phyloP scores from a whole-genome alignment of 2,797 vertebrate species.

The Gallinago stenura region DNA sequence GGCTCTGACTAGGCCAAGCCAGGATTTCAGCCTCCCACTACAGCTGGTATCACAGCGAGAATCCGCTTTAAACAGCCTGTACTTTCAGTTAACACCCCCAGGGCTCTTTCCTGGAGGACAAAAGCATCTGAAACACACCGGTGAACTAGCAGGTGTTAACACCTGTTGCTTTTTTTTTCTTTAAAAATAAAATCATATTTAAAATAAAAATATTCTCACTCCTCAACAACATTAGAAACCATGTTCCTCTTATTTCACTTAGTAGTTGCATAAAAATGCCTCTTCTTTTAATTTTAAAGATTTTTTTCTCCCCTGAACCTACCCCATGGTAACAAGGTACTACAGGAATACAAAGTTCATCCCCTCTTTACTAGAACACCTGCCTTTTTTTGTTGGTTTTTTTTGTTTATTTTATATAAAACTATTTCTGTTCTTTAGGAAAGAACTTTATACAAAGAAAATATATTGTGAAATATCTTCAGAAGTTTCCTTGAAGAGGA shows the following conservation, averaged over 20 bases:
- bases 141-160: slow-evolving; percentile 54
- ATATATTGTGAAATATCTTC: slow-evolving; percentile 85
- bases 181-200: slow-evolving; percentile 83
- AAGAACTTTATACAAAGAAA: slow-evolving; percentile 88
- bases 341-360: slow-evolving; percentile 80
- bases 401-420: slow-evolving; percentile 82
- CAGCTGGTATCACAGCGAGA: background rate
- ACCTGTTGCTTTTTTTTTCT: slow-evolving; percentile 31
- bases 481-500: slow-evolving; percentile 77
- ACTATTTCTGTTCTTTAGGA: slow-evolving; percentile 86
- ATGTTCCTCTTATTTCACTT: slow-evolving; percentile 76
- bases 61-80: background rate
- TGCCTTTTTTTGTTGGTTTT: slow-evolving; percentile 45
- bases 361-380: slow-evolving; percentile 77
- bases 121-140: slow-evolving; percentile 37
- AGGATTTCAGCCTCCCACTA: slow-evolving; percentile 41
- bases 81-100: background rate
- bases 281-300: slow-evolving; percentile 69
- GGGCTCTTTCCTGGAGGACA: slow-evolving; percentile 32
- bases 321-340: slow-evolving; percentile 76
- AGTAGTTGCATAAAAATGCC: slow-evolving; percentile 79
- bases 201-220: slow-evolving; percentile 86
- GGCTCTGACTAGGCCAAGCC: slow-evolving; percentile 17
- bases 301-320: slow-evolving; percentile 75
- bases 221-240: slow-evolving; percentile 80